phyloP scores from a whole-genome alignment of 2,888 invertebrate species.

The Entomobrya proxima region DNA sequence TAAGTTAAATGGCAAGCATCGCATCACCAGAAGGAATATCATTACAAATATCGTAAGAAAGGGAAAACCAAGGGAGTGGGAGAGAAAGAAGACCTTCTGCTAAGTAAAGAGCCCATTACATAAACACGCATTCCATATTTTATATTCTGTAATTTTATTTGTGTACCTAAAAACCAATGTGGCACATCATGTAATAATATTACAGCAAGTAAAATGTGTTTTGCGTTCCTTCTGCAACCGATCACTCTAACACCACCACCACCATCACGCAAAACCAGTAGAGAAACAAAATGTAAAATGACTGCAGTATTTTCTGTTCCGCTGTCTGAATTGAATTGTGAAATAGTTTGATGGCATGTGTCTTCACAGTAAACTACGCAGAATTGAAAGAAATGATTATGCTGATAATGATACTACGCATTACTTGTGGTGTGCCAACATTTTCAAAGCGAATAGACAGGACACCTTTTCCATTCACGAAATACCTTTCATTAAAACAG shows the following conservation, averaged over 20 bases:
- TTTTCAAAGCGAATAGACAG: neutral
- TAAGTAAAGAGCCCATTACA: slow-evolving; percentile 50
- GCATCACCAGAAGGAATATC: slow-evolving; percentile 29
- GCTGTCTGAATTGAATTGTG: neutral
- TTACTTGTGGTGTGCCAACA: neutral
- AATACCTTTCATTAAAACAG: no score
- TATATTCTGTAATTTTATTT: slow-evolving; percentile 65
- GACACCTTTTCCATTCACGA: neutral
- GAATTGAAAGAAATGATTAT: neutral
- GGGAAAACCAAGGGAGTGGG: neutral
- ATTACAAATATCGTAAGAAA: neutral
- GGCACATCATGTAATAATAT: slow-evolving; percentile 43
- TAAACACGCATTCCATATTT: slow-evolving; percentile 58
- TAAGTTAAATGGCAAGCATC: slow-evolving; percentile 27
- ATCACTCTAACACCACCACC: no score
- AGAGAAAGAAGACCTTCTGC: slow-evolving; percentile 21
- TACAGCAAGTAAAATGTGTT: slow-evolving; percentile 5
- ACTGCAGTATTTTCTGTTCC: neutral
- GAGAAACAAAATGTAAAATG: neutral
- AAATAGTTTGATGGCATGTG: neutral
- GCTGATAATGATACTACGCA: neutral
- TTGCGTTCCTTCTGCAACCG: slow-evolving; percentile 2
- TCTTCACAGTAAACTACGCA: no score
- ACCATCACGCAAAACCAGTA: neutral
- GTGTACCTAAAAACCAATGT: slow-evolving; percentile 59